Evolutionary conservation across 2,888 invertebrate genomes (phyloP), one percentile per base, ranked within the genome.

Genomic region (Sycophila texana): DNA sequence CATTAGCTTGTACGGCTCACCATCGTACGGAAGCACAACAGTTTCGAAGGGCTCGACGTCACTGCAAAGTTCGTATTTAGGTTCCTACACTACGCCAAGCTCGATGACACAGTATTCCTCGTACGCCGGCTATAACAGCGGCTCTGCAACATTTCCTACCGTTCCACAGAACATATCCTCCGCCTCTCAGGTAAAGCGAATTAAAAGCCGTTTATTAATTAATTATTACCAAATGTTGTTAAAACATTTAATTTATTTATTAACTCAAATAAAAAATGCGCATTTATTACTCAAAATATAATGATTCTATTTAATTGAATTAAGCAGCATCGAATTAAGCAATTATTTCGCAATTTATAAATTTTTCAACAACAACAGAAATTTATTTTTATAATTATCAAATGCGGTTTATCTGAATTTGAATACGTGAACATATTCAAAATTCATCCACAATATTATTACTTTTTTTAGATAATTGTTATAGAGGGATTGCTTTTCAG

Each of bases 131-230:
- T 90, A 90, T 83, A 90, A 89, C 81, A 89, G 87, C 70, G 87
- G 89, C 55, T 85, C 88, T 16, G 84, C 89, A 20, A 88, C 88
- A 10, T 90, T 89, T 84, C 86, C 89, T 13, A 83, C 89, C 18
- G 88, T 90, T 65, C 85, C 88, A 4, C 90, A 90, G 84, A 90
- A 90, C 85, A 90, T 90, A 86, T 88, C 90, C 4, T 86, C 89
- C 16, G 87, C 88, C 26, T 87, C 89, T 13, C 90, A 90, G 86
- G 89, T 89, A 84, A 60, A 82, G 1, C 16, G 5, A 26, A 26
- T 26, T 26, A 2, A 2, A 26, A n/a, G n/a, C 3, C 26, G 2
- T 26, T 53, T 65, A 47, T 12, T 10, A 47, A 10, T 49, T 65
- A 12, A 47, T 47, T 20, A 20, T 65, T 49, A 7, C 47, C 18